Percentiles rank a stretch among this genome's conserved stretches.
Conservation (phyloP, 2,888 invertebrate species). For the Drosophila leonis region DNA sequence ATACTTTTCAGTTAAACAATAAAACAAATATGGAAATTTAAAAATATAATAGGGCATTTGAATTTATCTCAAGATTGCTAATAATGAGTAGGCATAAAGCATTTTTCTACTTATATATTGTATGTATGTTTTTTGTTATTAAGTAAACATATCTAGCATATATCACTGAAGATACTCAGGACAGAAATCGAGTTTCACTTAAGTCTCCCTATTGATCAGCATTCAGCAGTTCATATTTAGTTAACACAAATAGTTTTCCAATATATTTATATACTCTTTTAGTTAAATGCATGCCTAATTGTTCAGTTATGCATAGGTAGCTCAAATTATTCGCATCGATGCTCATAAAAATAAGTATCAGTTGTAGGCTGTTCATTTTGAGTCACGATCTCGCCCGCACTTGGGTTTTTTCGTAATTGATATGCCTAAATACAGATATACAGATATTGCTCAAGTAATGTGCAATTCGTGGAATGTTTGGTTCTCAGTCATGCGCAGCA, state of each 20-base stretch:
- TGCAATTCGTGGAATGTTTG: constrained; percentile 51
- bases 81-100: not conserved
- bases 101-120: not conserved
- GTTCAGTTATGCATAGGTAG: constrained; percentile 56
- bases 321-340: constrained; percentile 53
- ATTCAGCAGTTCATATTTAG: not conserved
- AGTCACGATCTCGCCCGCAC: constrained; percentile 16
- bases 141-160: too few relatives aligned
- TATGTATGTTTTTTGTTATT: too few relatives aligned
- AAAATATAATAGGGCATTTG: not conserved
- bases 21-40: not conserved
- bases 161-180: not conserved
- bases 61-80: too few relatives aligned
- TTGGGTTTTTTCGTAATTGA: constrained; percentile 44
- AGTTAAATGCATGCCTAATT: constrained; percentile 36
- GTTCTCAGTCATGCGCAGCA: constrained; percentile 58
- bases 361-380: constrained; percentile 31
- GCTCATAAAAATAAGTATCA: constrained; percentile 32
- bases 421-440: constrained; percentile 38
- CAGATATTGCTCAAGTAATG: constrained; percentile 24
- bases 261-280: not conserved
- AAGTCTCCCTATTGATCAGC: not conserved
- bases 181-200: not conserved
- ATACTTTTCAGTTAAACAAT: not conserved
- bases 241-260: not conserved